These are phyloP conservation scores for Liodrosophila aerea DNA, from an alignment of 2,888 invertebrate genomes.

Conservation along the genomic window DNA sequence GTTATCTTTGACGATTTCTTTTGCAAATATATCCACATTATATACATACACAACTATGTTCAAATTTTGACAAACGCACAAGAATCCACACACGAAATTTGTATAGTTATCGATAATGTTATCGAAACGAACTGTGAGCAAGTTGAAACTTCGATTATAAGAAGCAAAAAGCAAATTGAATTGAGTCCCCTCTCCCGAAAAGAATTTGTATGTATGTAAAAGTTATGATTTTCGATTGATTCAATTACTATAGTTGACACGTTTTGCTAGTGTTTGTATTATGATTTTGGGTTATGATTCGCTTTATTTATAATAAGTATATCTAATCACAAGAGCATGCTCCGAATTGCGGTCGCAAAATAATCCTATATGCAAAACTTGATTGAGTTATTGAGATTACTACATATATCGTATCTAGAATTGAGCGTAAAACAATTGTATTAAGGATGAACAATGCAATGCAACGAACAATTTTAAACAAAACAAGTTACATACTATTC, in stretches of 20 bases:
- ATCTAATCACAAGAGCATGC: slow-evolving; percentile 63
- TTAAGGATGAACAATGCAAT: slow-evolving; percentile 58
- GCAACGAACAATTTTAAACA: slow-evolving; percentile 76
- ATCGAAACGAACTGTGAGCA: slow-evolving; percentile 52
- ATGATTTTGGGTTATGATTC: slow-evolving; percentile 53
- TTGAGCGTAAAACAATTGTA: slow-evolving; percentile 32
- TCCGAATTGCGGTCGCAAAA: slow-evolving; percentile 46
- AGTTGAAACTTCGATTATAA: slow-evolving; percentile 32
- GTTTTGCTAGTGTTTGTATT: slow-evolving; percentile 27
- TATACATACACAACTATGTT: slow-evolving; percentile 63
- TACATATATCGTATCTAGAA: slow-evolving; percentile 20
- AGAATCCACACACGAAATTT: slow-evolving; percentile 61
- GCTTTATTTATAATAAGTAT: slow-evolving; percentile 41
- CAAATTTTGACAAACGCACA: slow-evolving; percentile 63
- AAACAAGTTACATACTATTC: slow-evolving; percentile 74
- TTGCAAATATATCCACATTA: slow-evolving; percentile 64
- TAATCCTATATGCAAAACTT: slow-evolving; percentile 8
- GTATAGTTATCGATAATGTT: neutral
- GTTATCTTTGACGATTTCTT: slow-evolving; percentile 45
- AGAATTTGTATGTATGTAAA: slow-evolving; percentile 75
- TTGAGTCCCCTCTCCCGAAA: slow-evolving; percentile 12
- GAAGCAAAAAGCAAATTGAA: slow-evolving; percentile 7
- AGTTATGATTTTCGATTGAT: slow-evolving; percentile 35
- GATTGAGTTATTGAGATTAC: slow-evolving; percentile 45
- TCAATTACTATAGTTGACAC: slow-evolving; percentile 25